phyloP scores from a whole-genome alignment of 2,113 vertebrate genomes.

The Dasypus novemcinctus region DNA sequence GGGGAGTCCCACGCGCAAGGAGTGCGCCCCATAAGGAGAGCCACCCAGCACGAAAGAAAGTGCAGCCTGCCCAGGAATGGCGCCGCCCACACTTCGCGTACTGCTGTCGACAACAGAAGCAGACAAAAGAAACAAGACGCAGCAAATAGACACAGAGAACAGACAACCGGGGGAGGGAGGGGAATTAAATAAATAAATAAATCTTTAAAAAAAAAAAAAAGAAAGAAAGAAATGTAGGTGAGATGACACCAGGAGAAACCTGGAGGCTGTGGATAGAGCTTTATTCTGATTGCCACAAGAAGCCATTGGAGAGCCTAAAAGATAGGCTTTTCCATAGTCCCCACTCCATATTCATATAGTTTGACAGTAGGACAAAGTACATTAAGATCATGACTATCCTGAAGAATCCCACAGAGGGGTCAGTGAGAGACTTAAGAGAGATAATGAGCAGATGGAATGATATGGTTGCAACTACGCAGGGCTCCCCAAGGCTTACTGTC shows the following conservation, averaged over 20 bases:
- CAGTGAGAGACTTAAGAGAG: not conserved
- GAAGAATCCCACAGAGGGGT: not conserved
- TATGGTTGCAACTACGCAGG: not conserved
- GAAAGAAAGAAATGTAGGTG: too few species aligned
- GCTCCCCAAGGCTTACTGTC: not conserved
- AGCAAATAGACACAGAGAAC: too few species aligned
- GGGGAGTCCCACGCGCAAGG: too few species aligned
- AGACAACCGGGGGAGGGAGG: too few species aligned
- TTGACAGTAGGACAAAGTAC: not conserved
- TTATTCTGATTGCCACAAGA: not conserved
- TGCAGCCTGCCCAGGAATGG: too few species aligned
- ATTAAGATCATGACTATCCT: not conserved
- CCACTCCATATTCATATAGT: not conserved
- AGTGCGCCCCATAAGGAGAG: too few species aligned
- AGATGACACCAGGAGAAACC: not conserved
- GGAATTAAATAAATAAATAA: too few species aligned
- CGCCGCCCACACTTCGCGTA: too few species aligned
- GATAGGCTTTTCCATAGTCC: not conserved
- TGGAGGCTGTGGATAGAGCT: not conserved
- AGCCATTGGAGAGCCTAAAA: not conserved
- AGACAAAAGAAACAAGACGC: too few species aligned
- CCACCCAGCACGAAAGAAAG: too few species aligned
- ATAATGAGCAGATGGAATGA: not conserved
- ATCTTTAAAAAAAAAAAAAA: too few species aligned
- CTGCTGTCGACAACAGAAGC: too few species aligned